Percentiles rank a stretch among this genome's conserved stretches.
Conservation (phyloP, 1,140 invertebrate species). For the Ceratina australensis region DNA sequence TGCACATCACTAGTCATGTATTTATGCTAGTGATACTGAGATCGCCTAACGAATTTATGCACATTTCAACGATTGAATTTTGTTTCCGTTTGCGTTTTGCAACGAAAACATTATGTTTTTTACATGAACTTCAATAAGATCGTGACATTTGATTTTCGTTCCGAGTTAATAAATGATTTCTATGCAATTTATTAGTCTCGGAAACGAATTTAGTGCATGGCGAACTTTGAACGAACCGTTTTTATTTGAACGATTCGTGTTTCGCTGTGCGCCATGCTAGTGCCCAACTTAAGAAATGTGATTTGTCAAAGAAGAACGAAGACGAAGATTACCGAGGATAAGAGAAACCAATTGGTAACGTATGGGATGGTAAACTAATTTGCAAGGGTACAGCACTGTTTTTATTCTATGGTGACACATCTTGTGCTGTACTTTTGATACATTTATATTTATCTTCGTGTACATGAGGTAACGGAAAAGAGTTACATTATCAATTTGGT, state of each 20-base stretch:
- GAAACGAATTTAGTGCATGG: not conserved
- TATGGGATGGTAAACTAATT: no score
- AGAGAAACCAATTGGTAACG: no score
- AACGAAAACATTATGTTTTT: constrained; percentile 1
- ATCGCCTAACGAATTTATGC: no score
- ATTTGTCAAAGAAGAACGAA: no score
- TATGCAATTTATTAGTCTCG: not conserved
- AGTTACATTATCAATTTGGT: constrained; percentile 4
- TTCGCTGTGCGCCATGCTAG: not conserved
- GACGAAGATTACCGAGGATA: no score
- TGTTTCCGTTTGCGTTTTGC: constrained; percentile 44
- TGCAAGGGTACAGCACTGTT: no score
- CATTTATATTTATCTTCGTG: no score
- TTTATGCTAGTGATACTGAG: no score
- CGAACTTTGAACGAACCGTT: not conserved
- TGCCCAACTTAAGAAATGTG: not conserved
- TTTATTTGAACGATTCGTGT: not conserved
- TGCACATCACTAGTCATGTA: not conserved
- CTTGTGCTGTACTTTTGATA: no score
- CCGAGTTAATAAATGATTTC: not conserved
- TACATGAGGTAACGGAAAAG: no score
- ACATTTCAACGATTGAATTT: no score
- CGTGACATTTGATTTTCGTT: not conserved
- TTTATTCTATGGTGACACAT: no score
- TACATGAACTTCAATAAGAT: not conserved